Conservation (phyloP, 2,888 invertebrate species). For the Agrotis puta region DNA sequence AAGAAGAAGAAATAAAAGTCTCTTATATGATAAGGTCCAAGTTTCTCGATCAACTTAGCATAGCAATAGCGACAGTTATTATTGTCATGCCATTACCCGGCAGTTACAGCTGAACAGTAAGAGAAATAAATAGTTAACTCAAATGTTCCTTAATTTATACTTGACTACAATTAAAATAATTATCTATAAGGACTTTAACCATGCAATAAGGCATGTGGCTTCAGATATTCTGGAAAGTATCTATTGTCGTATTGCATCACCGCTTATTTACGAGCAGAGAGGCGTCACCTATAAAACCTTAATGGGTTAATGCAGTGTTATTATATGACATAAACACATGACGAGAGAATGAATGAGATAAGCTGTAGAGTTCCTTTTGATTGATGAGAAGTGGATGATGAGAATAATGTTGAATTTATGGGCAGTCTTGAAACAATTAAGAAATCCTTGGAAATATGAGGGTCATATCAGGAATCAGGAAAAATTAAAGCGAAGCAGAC, state of each 20-base stretch:
- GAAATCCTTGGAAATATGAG: not conserved
- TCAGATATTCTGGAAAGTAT: slow-evolving; percentile 17
- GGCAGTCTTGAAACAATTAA: not conserved
- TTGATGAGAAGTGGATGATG: too few relatives aligned
- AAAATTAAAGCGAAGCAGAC: too few relatives aligned
- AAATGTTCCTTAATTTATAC: not conserved
- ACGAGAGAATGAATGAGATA: slow-evolving; percentile 5
- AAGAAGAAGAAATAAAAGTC: not conserved
- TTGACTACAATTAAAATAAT: not conserved
- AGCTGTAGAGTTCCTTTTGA: not conserved
- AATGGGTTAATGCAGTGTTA: slow-evolving; percentile 30
- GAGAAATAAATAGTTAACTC: not conserved
- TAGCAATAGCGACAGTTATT: not conserved
- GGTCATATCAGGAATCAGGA: not conserved
- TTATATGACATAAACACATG: slow-evolving; percentile 16
- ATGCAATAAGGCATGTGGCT: slow-evolving; percentile 5
- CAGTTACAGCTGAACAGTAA: too few relatives aligned
- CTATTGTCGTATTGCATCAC: slow-evolving; percentile 41
- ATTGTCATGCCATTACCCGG: too few relatives aligned
- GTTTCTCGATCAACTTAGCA: not conserved
- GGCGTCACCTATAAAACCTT: slow-evolving; percentile 43
- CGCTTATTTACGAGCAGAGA: slow-evolving; percentile 35
- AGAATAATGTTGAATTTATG: not conserved
- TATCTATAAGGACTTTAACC: slow-evolving; percentile 19
- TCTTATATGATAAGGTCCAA: not conserved